Evolutionary conservation across 2,113 vertebrate genomes (phyloP).

Genomic region (Patagioenas fasciata): DNA sequence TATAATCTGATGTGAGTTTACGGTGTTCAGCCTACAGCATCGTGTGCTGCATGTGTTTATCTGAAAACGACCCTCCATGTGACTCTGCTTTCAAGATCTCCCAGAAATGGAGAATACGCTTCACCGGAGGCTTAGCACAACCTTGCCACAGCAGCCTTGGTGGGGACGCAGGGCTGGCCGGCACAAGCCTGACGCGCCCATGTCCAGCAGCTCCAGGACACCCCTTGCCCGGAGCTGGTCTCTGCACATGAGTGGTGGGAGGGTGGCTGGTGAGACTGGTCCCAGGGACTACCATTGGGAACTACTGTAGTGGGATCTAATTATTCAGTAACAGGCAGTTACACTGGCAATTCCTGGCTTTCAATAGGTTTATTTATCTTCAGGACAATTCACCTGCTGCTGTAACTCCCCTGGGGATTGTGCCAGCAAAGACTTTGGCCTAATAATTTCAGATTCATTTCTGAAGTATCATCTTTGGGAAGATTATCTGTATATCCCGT

Average conservation of each 20-base stretch:
- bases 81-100: background rate
- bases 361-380: background rate
- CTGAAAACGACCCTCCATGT: background rate
- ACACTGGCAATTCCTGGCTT: background rate
- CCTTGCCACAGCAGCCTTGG: too few species aligned
- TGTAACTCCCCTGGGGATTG: background rate
- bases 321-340: background rate
- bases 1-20: background rate
- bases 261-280: background rate
- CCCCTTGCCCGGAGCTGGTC: rapidly evolving
- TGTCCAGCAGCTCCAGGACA: background rate
- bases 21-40: background rate
- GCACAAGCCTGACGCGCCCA: background rate
- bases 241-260: background rate
- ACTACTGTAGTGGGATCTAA: background rate
- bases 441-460: background rate
- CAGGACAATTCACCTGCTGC: background rate
- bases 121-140: background rate
- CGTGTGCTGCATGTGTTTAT: background rate
- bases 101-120: background rate
- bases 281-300: background rate
- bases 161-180: rapidly evolving
- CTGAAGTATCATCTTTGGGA: background rate
- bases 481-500: background rate
- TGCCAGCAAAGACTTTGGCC: background rate